phyloP scores from a whole-genome alignment of 1,140 invertebrate genomes.

The Belonocnema kinseyi region DNA sequence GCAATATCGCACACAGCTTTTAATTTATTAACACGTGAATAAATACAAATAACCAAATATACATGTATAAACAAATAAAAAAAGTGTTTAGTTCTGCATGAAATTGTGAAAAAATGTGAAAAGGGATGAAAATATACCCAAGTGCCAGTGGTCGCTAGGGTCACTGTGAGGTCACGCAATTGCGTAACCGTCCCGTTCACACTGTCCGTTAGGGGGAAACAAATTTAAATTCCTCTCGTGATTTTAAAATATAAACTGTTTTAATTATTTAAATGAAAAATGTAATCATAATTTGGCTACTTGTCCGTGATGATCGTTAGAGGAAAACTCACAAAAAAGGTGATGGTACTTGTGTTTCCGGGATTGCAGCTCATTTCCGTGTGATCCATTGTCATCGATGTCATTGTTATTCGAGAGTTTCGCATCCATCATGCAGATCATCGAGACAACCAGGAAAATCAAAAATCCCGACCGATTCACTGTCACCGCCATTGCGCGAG shows the following conservation, averaged over 20 bases:
- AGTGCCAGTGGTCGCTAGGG: no score
- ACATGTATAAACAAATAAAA: no score
- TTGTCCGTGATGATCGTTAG: not conserved
- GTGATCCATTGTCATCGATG: constrained; percentile 21
- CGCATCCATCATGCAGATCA: not conserved
- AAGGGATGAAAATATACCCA: no score
- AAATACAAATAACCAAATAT: no score
- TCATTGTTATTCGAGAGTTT: constrained; percentile 1
- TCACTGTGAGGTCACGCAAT: no score
- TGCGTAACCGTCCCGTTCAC: no score
- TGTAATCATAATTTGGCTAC: constrained; percentile 1
- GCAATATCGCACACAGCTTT: no score
- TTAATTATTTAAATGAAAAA: not conserved
- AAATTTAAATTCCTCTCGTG: no score
- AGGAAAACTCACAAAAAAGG: constrained; percentile 47
- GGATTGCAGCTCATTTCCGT: constrained; percentile 15
- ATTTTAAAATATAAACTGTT: not conserved
- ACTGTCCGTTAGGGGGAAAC: no score
- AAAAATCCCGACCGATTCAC: constrained; percentile 4
- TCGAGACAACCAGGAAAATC: constrained; percentile 27
- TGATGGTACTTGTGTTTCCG: constrained; percentile 47
- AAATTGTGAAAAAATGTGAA: no score
- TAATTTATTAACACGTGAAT: no score
- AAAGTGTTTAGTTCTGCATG: no score
- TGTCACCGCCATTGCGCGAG: constrained; percentile 12